Conservation (phyloP, 2,888 invertebrate species). For the Drosophila phalerata region DNA sequence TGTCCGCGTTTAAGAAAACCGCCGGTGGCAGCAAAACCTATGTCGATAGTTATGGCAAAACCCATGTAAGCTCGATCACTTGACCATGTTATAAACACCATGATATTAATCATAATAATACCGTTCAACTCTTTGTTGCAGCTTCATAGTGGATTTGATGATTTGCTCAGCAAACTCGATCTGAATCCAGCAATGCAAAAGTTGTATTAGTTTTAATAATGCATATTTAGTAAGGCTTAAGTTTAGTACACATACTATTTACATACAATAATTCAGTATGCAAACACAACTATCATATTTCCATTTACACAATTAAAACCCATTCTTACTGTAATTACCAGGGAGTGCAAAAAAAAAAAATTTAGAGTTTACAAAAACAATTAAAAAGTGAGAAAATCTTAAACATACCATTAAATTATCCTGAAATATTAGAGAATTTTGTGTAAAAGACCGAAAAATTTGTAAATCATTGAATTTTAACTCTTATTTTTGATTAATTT, state of each 20-base stretch:
- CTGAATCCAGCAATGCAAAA: constrained; percentile 71
- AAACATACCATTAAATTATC: not conserved
- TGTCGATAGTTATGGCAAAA: constrained; percentile 75
- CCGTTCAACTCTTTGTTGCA: constrained; percentile 53
- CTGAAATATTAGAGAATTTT: too few species aligned
- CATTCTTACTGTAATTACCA: not conserved
- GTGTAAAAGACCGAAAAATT: not conserved
- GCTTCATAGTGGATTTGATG: constrained; percentile 84
- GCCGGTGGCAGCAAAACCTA: constrained; percentile 70
- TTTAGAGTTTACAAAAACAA: too few species aligned
- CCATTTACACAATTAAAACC: not conserved
- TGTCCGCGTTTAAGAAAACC: constrained; percentile 61
- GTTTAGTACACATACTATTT: constrained; percentile 38
- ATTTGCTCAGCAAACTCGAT: constrained; percentile 81
- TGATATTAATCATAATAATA: constrained; percentile 16
- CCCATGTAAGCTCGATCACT: constrained; percentile 69
- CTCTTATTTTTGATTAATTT: not conserved
- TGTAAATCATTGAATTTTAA: not conserved
- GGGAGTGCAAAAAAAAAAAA: not conserved
- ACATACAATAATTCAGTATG: not conserved
- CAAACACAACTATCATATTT: constrained; percentile 8
- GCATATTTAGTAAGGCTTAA: constrained; percentile 21
- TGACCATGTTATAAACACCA: constrained; percentile 20
- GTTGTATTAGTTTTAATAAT: constrained; percentile 54
- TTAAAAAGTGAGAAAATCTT: not conserved